Evolutionary conservation across 2,888 invertebrate species (phyloP), one percentile per base, ranked within the genome.

Genomic region (Hydrotaea cyrtoneurina): DNA sequence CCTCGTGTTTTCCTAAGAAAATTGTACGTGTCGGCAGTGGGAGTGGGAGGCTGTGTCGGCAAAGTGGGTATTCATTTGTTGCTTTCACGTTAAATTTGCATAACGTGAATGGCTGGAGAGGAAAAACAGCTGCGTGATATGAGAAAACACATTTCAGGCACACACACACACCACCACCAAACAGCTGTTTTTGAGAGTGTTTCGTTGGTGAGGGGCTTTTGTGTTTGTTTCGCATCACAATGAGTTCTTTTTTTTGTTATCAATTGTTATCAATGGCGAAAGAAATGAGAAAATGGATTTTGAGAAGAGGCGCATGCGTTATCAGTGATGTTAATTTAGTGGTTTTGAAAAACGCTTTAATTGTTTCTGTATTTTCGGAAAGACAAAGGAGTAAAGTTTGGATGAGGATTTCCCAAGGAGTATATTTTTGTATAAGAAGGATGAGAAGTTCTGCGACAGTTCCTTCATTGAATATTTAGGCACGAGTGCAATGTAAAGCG

Each of bases 151-250:
- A 23, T 76, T 50, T 23, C 71, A 23, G 23, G 7, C 7, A 13
- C n/a, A 43, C n/a, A 55, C 55, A 39, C 39, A 13, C 2, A 8
- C 7, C 2, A 11, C 10, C 43, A 69, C 26, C 7, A 13, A 81
- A 81, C 84, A 84, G 80, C 84, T 81, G 84, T 75, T 84, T 78
- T 69, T 83, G 59, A 11, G 15, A 59, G 15, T 50, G 21, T 66
- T 17, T 71, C 43, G 15, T 19, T 53, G 36, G 31, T 31, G 31
- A 31, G 66, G 80, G 39, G 73, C 3, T 39, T 39, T 39, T 13
- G 39, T 31, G 4, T 39, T 39, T 39, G 39, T 39, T 8, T 39
- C 11, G 39, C 3, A 36, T 8, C n/a, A n/a, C 7, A 13, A 39
- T 59, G 46, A 75, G 19, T 36, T 36, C n/a, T n/a, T 59, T 71